These are phyloP conservation scores for Zaprionus lineosus DNA, from an alignment of 2,888 invertebrate genomes.

Conservation along the genomic window DNA sequence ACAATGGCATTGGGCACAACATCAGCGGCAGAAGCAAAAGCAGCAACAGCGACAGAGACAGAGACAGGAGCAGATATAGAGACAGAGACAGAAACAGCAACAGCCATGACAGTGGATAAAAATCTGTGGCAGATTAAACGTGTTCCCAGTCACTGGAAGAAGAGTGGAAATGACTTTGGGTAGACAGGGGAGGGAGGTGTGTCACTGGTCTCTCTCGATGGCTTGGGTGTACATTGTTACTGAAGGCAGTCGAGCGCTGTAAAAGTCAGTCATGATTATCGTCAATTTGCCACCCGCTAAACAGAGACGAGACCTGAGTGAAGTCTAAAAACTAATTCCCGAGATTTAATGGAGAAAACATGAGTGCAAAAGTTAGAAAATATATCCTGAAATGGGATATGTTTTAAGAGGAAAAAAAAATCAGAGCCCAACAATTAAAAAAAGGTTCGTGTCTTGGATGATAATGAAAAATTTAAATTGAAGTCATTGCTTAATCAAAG, in stretches of 20 bases:
- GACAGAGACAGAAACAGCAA: constrained; percentile 33
- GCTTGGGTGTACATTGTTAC: constrained; percentile 38
- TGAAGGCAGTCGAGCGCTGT: constrained; percentile 55
- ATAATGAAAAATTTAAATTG: no score
- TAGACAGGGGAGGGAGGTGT: not conserved
- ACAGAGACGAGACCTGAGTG: not conserved
- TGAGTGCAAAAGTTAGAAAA: no score
- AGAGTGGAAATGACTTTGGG: constrained; percentile 10
- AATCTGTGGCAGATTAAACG: constrained; percentile 77
- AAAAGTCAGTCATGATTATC: constrained; percentile 78
- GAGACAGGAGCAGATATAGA: constrained; percentile 16
- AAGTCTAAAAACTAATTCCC: not conserved
- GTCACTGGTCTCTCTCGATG: constrained; percentile 9
- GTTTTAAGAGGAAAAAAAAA: no score
- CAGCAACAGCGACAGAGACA: constrained; percentile 28
- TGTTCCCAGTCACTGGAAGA: constrained; percentile 55
- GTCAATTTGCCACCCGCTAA: constrained; percentile 63
- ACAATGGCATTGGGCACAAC: constrained; percentile 49
- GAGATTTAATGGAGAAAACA: no score
- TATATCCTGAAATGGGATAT: no score
- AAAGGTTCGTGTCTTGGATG: no score
- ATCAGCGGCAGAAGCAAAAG: constrained; percentile 11
- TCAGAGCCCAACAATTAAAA: no score
- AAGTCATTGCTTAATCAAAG: no score
- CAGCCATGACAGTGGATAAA: constrained; percentile 75